Evolutionary conservation across 2,797 vertebrate species (phyloP).

Genomic region (Hippoglossus hippoglossus): DNA sequence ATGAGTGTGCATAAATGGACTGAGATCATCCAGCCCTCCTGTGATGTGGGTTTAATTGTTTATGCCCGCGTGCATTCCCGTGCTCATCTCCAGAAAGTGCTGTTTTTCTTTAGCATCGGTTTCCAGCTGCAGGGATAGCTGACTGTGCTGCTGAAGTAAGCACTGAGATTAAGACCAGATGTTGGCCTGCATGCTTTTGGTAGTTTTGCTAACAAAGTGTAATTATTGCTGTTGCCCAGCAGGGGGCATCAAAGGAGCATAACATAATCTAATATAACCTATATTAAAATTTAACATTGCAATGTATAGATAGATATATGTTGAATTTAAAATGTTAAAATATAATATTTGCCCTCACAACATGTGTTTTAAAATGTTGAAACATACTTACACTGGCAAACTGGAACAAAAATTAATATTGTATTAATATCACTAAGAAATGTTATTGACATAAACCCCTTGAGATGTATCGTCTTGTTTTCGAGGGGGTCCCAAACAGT

Average conservation of each 20-base stretch:
- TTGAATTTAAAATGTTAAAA: background rate
- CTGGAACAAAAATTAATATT: too few species aligned
- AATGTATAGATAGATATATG: background rate
- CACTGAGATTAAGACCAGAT: slow-evolving; percentile 62
- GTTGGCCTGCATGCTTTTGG: slow-evolving; percentile 32
- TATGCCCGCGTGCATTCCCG: slow-evolving; percentile 28
- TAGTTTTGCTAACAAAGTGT: slow-evolving; percentile 10
- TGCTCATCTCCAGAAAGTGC: slow-evolving; percentile 31
- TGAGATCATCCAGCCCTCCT: slow-evolving; percentile 40
- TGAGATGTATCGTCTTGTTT: too few species aligned
- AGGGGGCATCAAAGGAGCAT: slow-evolving; percentile 58
- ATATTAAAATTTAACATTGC: background rate
- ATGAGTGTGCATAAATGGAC: slow-evolving; percentile 52
- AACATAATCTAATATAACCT: background rate
- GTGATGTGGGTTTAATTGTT: slow-evolving; percentile 55
- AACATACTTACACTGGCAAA: too few species aligned
- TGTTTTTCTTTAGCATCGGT: slow-evolving; percentile 33
- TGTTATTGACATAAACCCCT: too few species aligned
- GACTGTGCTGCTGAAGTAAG: slow-evolving; percentile 46
- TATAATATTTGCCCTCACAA: background rate
- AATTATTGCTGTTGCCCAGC: slow-evolving; percentile 30
- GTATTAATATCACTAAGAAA: too few species aligned
- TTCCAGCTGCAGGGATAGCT: slow-evolving; percentile 40
- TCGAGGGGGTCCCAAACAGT: too few species aligned
- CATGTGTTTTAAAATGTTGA: background rate